These are phyloP conservation scores for Sardina pilchardus DNA, from an alignment of 2,113 vertebrate genomes.

Conservation along the genomic window DNA sequence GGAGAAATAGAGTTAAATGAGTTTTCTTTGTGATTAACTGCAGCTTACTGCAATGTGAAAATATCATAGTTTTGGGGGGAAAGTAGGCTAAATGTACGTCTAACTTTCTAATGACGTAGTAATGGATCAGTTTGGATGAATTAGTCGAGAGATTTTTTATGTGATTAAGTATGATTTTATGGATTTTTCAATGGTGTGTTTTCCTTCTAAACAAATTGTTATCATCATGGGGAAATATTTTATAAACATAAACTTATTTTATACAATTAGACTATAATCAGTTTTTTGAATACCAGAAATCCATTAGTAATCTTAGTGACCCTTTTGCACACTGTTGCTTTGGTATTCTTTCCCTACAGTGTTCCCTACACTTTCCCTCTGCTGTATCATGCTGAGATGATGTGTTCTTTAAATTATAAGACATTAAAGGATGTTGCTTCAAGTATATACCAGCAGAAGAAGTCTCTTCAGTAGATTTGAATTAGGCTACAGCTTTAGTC, in stretches of 20 bases:
- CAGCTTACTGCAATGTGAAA: not conserved
- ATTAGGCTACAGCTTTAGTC: too few species aligned
- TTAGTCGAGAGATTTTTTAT: too few species aligned
- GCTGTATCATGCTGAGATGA: not conserved
- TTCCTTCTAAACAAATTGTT: too few species aligned
- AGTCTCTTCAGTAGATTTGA: too few species aligned
- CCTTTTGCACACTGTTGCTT: not conserved
- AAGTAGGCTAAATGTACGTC: not conserved
- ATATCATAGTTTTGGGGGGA: not conserved
- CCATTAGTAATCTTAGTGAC: not conserved
- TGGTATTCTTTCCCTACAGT: not conserved
- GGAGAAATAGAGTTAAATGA: not conserved
- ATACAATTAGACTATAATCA: not conserved
- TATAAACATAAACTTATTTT: not conserved
- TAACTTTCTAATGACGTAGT: too few species aligned
- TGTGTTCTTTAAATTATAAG: too few species aligned
- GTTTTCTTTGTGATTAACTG: too few species aligned
- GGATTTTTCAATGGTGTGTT: not conserved
- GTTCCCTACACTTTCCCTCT: too few species aligned
- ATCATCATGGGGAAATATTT: not conserved
- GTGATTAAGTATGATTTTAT: too few species aligned
- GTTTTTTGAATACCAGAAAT: not conserved
- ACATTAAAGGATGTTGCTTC: too few species aligned
- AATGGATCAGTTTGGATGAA: too few species aligned
- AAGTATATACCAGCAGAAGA: too few species aligned